Base-by-base conservation (phyloP, 2,113 vertebrate genomes). In the Camelus dromedarius region DNA sequence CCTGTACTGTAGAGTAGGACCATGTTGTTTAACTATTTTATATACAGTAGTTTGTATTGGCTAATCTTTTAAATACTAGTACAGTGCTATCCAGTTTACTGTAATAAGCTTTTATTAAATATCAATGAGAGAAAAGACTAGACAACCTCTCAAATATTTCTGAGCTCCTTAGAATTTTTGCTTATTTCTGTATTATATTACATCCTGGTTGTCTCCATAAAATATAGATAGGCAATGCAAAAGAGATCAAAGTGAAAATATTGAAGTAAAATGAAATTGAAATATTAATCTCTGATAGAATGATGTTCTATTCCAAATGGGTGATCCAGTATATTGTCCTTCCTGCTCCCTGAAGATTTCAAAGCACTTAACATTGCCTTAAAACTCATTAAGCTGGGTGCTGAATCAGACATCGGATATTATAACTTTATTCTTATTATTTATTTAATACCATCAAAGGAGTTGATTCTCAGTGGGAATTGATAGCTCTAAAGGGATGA, bases 291-390 rank as follows among this genome's bases (percentile, higher is more conserved):
- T 87, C 70, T 72, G 80, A 62, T 91, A 88, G 84, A 94, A 84
- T 58, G 72, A 76, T 22, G 32, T 48, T 86, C 42, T n/a, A 24
- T 62, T 96, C 32, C 56, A 85, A 35, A 76, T 82, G 76, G 66
- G 26, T 91, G 72, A 85, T 56, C 46, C 3, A 62, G 52, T 50
- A 8, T 83, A 90, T 50, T 0, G 1, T 88, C 48, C 76, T 95
- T 91, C 88, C 54, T 77, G 73, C 64, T 94, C 73, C 92, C 95
- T 96, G 80, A 97, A 96, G 91, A 92, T 95, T 96, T 96, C 62
- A 95, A 94, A 97, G 95, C 94, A 95, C 96, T 97, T 96, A 96
- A 89, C 94, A 64, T 97, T 96, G 95, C 64, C 93, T 97, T 92
- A 91, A 84, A 96, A 89, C 92, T 97, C 96, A 95, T 97, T 97